A percentile compares a stretch with the other conserved stretches of the same genome.
phyloP scores from a whole-genome alignment of 2,888 invertebrate species.

The Pyrrhopygopsis socrates region DNA sequence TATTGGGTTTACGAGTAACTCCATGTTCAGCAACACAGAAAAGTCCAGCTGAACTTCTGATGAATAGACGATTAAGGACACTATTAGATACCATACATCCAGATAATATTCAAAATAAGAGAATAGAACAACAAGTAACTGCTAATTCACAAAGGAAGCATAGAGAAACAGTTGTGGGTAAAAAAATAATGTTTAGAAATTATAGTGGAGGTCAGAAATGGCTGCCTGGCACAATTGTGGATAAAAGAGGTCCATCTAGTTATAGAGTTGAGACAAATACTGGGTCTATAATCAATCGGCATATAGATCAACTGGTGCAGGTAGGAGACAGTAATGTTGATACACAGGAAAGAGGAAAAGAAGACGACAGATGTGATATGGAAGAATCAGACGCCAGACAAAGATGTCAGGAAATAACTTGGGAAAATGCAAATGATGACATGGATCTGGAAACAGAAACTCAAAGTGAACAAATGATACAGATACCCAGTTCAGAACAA shows the following conservation, averaged over 20 bases:
- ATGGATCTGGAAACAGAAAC: background rate
- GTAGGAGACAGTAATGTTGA: background rate
- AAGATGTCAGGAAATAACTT: background rate
- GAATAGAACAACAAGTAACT: constrained; percentile 35
- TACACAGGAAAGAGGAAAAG: too few species aligned
- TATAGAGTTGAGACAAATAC: constrained; percentile 1
- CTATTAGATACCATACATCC: constrained; percentile 57
- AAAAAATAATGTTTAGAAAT: background rate
- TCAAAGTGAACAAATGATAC: background rate
- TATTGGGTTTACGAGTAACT: constrained; percentile 29
- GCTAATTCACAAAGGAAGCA: too few species aligned
- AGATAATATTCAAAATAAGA: constrained; percentile 29
- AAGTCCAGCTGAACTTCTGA: constrained; percentile 56
- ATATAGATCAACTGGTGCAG: constrained; percentile 1
- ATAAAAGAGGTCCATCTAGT: constrained; percentile 1
- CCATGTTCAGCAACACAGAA: constrained; percentile 57
- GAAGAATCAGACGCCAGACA: background rate
- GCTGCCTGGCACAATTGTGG: constrained; percentile 16
- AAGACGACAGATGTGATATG: too few species aligned
- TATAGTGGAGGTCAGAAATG: background rate
- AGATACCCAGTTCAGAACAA: background rate
- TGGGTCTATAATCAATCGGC: constrained; percentile 6
- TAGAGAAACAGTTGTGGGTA: background rate
- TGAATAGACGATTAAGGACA: constrained; percentile 56
- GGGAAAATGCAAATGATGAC: background rate